Evolutionary conservation across 2,797 vertebrate genomes (phyloP).

Genomic region (Sebastiscus tertius): DNA sequence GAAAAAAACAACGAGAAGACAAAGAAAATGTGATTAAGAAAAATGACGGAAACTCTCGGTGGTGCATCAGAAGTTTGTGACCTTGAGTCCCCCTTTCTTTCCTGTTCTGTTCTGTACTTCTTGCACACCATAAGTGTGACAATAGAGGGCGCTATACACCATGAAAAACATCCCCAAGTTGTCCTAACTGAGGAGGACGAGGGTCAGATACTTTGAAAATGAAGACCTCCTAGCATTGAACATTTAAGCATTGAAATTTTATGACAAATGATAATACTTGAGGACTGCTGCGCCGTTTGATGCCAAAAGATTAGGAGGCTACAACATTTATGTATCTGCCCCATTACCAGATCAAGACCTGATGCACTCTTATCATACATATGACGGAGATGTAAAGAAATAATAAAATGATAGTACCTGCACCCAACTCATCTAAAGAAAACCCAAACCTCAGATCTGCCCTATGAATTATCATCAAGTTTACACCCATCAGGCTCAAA

Average conservation of each 20-base stretch:
- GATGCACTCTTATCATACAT: not conserved
- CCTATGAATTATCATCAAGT: not conserved
- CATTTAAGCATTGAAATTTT: not conserved
- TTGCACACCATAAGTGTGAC: not conserved
- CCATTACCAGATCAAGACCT: not conserved
- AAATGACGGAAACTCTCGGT: not conserved
- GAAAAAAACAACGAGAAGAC: not conserved
- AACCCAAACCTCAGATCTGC: not conserved
- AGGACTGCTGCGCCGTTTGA: not conserved
- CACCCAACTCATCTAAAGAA: not conserved
- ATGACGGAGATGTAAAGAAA: not conserved
- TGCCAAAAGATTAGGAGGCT: not conserved
- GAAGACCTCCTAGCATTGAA: not conserved
- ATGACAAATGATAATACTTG: not conserved
- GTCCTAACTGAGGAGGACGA: not conserved
- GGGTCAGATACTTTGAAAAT: not conserved
- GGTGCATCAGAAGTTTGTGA: not conserved
- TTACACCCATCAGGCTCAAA: not conserved
- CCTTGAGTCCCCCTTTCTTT: not conserved
- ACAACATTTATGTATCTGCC: not conserved
- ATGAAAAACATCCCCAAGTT: not conserved
- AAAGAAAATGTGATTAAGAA: not conserved
- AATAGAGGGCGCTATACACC: slow-evolving; percentile 42
- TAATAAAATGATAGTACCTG: not conserved
- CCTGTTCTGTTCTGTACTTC: not conserved